phyloP scores from a whole-genome alignment of 1,140 invertebrate genomes.

The Aphis craccivora region DNA sequence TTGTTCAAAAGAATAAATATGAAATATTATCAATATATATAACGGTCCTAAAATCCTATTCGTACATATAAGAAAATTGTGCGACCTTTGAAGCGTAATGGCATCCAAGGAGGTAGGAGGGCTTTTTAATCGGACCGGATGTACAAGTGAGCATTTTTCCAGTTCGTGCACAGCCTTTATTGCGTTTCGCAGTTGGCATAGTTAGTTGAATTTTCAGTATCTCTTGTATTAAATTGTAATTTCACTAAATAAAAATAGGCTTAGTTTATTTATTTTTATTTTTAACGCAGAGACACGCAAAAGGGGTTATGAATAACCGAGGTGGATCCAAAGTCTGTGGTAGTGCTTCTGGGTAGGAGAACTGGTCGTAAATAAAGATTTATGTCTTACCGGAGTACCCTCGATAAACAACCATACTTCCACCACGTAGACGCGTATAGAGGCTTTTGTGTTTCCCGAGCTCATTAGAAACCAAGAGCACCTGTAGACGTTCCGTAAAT shows the following conservation, averaged over 20 bases:
- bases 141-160: slow-evolving; percentile 56
- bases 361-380: slow-evolving; percentile 54
- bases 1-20: slow-evolving; percentile 49
- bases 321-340: slow-evolving; percentile 32
- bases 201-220: slow-evolving; percentile 6
- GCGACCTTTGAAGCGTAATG: slow-evolving; percentile 54
- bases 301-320: slow-evolving; percentile 52
- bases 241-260: slow-evolving; percentile 22
- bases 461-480: slow-evolving; percentile 37
- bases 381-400: slow-evolving; percentile 46
- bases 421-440: not conserved
- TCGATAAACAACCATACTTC: slow-evolving; percentile 43
- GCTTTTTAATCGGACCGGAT: slow-evolving; percentile 39
- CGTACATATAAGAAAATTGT: not conserved
- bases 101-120: not conserved
- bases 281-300: not conserved
- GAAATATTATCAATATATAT: slow-evolving; percentile 54
- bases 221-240: slow-evolving; percentile 36
- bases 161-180: slow-evolving; percentile 51
- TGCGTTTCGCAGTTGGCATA: slow-evolving; percentile 43
- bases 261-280: slow-evolving; percentile 25
- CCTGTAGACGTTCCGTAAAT: slow-evolving; percentile 42
- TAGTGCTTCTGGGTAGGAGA: not conserved
- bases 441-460: slow-evolving; percentile 37
- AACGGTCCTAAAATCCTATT: not conserved